A percentile compares a stretch with the other conserved stretches of the same genome.
Evolutionary conservation across 2,888 invertebrate genomes (phyloP).

Genomic region (Harpagoxenus sublaevis): DNA sequence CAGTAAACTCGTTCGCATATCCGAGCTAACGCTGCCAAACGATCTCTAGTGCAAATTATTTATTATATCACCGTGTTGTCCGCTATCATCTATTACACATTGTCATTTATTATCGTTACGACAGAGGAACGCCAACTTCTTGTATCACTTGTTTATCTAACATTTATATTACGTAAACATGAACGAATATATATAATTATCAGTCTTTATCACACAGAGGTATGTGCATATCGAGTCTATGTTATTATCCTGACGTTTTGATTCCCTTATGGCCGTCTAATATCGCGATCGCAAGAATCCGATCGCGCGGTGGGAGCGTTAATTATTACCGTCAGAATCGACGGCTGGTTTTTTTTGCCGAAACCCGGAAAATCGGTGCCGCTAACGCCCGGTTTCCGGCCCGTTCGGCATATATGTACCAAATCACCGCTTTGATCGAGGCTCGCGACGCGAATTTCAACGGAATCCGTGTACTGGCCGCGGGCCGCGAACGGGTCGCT

Average conservation of each 20-base stretch:
- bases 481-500: constrained; percentile 17
- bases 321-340: not conserved
- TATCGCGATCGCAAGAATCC: not conserved
- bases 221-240: constrained; percentile 2
- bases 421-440: not conserved
- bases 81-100: not conserved
- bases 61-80: not conserved
- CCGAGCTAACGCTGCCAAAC: not conserved
- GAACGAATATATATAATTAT: not conserved
- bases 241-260: not conserved
- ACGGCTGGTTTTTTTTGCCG: constrained; percentile 38
- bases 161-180: not conserved
- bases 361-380: constrained; percentile 43
- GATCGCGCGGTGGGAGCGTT: constrained; percentile 2
- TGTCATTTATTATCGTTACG: constrained; percentile 19
- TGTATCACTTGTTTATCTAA: not conserved
- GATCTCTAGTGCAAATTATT: not conserved
- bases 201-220: not conserved
- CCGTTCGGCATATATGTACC: too few relatives aligned
- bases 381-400: constrained; percentile 23
- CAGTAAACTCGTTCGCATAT: constrained; percentile 1
- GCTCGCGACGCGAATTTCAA: constrained; percentile 38
- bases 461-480: not conserved
- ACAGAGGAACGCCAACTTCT: not conserved
- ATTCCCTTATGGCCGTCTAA: not conserved